These are phyloP conservation scores for Hemicordylus capensis DNA, from an alignment of 2,113 vertebrate species.

Conservation along the genomic window DNA sequence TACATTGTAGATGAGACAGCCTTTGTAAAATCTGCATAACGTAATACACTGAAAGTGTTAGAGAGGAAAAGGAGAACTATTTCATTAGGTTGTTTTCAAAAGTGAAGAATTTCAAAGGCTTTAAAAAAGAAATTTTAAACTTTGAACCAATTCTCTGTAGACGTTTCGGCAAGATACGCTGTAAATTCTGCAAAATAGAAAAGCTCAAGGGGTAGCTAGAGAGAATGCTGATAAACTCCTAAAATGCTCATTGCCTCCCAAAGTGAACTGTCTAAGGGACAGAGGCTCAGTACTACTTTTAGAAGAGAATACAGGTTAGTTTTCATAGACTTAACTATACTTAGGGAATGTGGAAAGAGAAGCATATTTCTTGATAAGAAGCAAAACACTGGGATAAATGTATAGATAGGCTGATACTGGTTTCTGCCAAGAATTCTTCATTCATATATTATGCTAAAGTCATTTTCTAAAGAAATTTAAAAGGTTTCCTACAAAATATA, in stretches of 20 bases:
- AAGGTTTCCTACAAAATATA: constrained; percentile 24
- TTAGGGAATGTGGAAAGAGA: not conserved
- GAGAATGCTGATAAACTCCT: constrained; percentile 33
- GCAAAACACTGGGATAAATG: constrained; percentile 32
- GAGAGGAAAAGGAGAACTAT: not conserved
- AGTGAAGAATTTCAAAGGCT: constrained; percentile 30
- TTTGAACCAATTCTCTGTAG: constrained; percentile 47
- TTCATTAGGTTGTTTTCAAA: constrained; percentile 58
- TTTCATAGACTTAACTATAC: constrained; percentile 35
- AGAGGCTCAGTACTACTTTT: constrained; percentile 35
- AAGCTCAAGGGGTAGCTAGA: constrained; percentile 18
- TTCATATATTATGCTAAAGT: constrained; percentile 24
- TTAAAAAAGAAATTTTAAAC: constrained; percentile 43
- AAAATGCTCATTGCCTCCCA: not conserved
- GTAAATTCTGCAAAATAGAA: constrained; percentile 54
- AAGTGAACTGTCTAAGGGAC: constrained; percentile 34
- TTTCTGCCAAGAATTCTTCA: constrained; percentile 12
- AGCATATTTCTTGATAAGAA: constrained; percentile 41
- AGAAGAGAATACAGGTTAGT: not conserved
- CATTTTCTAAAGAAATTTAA: not conserved
- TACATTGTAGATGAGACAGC: constrained; percentile 23
- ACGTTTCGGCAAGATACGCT: constrained; percentile 48
- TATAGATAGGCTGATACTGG: not conserved
- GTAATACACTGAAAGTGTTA: not conserved
- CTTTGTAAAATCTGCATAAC: constrained; percentile 35